Percentiles rank a stretch among this genome's conserved stretches.
Evolutionary conservation across 2,888 invertebrate species (phyloP).

Genomic region (Aspidiotus rigidus): DNA sequence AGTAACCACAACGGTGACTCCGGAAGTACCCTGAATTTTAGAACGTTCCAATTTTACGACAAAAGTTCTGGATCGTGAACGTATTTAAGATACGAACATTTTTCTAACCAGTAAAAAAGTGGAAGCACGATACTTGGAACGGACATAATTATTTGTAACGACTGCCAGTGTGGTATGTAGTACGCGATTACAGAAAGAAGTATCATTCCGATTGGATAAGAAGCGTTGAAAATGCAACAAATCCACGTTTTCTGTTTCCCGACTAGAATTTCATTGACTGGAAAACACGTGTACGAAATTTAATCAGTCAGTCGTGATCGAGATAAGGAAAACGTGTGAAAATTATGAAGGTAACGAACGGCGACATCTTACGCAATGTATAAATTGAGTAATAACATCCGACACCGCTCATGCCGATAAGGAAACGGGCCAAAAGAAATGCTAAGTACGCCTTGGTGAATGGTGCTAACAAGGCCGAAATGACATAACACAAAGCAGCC

Average conservation of each 20-base stretch:
- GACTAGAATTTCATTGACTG: conserved; percentile 47
- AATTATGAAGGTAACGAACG: too few relatives aligned
- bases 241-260: conserved; percentile 46
- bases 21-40: conserved; percentile 42
- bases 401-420: conserved; percentile 47
- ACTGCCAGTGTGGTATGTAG: conserved; percentile 48
- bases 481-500: conserved; percentile 46
- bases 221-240: conserved; percentile 46
- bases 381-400: conserved; percentile 50
- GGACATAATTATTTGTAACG: conserved; percentile 49
- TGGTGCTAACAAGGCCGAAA: conserved; percentile 46
- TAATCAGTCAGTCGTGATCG: background rate
- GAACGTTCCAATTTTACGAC: background rate
- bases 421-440: conserved; percentile 46
- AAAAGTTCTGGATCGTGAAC: background rate
- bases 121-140: conserved; percentile 47
- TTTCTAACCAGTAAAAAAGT: conserved; percentile 45
- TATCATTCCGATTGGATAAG: conserved; percentile 49
- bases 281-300: background rate
- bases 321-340: background rate
- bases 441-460: conserved; percentile 46
- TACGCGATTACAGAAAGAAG: conserved; percentile 47
- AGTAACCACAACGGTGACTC: conserved; percentile 51
- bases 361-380: conserved; percentile 46
- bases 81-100: too few relatives aligned